Base-by-base conservation (phyloP, 2,797 vertebrate species). In the Gephyroberyx darwinii region DNA sequence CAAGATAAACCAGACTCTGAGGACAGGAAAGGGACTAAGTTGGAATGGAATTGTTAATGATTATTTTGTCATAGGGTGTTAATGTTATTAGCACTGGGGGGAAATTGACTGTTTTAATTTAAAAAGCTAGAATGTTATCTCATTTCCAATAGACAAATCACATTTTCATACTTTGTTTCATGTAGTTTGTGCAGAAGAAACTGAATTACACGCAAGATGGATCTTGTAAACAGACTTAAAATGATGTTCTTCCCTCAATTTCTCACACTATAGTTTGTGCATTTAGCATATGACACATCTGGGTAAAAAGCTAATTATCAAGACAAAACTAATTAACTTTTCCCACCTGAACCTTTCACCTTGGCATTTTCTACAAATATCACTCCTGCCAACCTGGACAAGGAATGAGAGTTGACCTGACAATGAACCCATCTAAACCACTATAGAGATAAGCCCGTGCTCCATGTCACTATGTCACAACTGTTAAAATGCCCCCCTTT, bases 341-440 rank as follows among this genome's bases (percentile, higher is more conserved):
- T 54, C 31, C 51, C 20, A 50, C 14, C 19, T 69, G 26, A 37
- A 26, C 12, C 12, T 14, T 55, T 43, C 39, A 55, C 41, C 43
- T 16, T 45, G 43, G 43, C 43, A 45, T 45, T 45, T 16, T 16
- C 43, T 45, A 45, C 1, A 45, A 45, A 45, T 45, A 45, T 45
- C 43, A 45, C 13, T 45, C 14, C 43, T 45, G 14, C 14, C 43
- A 16, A 45, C 4, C 53, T 43, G 41, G 58, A 69, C 33, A 60
- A 59, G 37, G 59, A 53, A n/a, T 60, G 54, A 19, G 39, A 41
- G 50, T 20, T 75, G 71, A 84, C 74, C 79, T 69, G 26, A 51
- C 4, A 47, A 51, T 83, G 77, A 82, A 73, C 75, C 45, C 61
- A 35, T 1, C 39, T 54, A 63, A 68, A 45, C 13, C 58, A 72